Percentiles rank a stretch among this genome's conserved stretches.
These are phyloP conservation scores for Pipistrellus pygmaeus DNA, from an alignment of 2,797 vertebrate species.

Conservation along the genomic window DNA sequence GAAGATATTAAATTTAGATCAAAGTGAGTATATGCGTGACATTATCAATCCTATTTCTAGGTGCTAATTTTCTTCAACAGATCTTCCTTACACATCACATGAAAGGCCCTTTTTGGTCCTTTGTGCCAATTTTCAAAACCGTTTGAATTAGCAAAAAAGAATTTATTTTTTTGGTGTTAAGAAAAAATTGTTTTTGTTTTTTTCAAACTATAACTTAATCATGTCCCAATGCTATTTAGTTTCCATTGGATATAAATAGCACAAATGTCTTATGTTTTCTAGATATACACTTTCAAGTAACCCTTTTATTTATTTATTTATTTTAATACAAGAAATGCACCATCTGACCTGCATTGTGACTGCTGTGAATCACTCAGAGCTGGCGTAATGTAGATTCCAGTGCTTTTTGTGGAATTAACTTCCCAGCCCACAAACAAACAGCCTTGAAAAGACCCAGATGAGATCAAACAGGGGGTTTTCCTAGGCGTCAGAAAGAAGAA, in stretches of 20 bases:
- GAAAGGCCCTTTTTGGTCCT: conserved; percentile 6
- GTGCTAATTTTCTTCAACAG: conserved; percentile 55
- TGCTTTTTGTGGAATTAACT: conserved; percentile 42
- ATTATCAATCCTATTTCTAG: conserved; percentile 47
- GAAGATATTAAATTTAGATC: conserved; percentile 72
- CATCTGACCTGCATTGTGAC: not conserved
- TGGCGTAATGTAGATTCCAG: not conserved
- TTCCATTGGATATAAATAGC: conserved; percentile 1
- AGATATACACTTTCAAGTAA: conserved; percentile 33
- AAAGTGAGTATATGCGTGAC: conserved; percentile 55
- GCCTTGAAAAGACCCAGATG: conserved; percentile 37
- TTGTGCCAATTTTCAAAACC: conserved; percentile 60
- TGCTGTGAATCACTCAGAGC: conserved; percentile 11
- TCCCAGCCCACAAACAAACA: conserved; percentile 33
- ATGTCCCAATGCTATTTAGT: not conserved
- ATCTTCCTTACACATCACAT: conserved; percentile 17
- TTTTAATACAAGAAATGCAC: conserved; percentile 28
- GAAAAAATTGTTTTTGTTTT: conserved; percentile 20
- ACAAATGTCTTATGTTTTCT: conserved; percentile 39
- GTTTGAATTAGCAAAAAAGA: conserved; percentile 30
- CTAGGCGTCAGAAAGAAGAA: conserved; percentile 27
- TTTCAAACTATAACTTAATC: not conserved
- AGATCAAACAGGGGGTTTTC: conserved; percentile 61
- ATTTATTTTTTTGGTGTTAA: not conserved
- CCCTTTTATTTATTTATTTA: not conserved